phyloP scores from a whole-genome alignment of 2,888 invertebrate species.

The Ophion ventricosus region DNA sequence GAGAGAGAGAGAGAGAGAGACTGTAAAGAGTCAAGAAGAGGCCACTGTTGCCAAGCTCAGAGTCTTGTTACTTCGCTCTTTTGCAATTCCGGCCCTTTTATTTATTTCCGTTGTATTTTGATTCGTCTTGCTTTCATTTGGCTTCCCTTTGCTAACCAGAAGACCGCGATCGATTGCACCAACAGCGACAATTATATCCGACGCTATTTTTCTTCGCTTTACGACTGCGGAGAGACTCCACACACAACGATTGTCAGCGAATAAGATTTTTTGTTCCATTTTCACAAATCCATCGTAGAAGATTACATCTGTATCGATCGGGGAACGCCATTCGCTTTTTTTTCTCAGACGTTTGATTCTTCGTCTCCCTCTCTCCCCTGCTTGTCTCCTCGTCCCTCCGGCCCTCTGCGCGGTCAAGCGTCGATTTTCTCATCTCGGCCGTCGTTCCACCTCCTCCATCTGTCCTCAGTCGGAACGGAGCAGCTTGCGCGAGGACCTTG shows the following conservation, averaged over 20 bases:
- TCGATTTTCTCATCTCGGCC: conserved; percentile 46
- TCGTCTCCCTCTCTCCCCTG: conserved; percentile 23
- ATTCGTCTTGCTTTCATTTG: conserved; percentile 22
- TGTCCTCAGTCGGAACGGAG: conserved; percentile 37
- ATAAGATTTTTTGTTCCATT: not conserved
- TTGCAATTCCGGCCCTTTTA: conserved; percentile 45
- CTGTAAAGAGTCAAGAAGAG: conserved; percentile 69
- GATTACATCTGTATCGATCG: not conserved
- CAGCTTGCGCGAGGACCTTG: conserved; percentile 31
- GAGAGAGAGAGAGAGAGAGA: conserved; percentile 37
- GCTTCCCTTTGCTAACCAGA: conserved; percentile 7
- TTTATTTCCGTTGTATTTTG: conserved; percentile 35
- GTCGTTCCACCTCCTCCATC: conserved; percentile 50
- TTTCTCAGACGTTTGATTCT: not conserved
- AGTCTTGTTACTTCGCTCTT: conserved; percentile 54
- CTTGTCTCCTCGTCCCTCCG: conserved; percentile 19
- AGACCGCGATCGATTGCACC: conserved; percentile 66
- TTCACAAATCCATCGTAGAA: not conserved
- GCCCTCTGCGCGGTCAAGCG: conserved; percentile 25
- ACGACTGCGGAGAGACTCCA: not conserved
- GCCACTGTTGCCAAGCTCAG: conserved; percentile 78
- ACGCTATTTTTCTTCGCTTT: not conserved
- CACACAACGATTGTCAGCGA: not conserved
- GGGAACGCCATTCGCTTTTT: not conserved
- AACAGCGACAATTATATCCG: conserved; percentile 25